Evolutionary conservation across 2,797 vertebrate genomes (phyloP), one percentile per base, ranked within the genome.

Genomic region (Lepidocolaptes lacrymiger): DNA sequence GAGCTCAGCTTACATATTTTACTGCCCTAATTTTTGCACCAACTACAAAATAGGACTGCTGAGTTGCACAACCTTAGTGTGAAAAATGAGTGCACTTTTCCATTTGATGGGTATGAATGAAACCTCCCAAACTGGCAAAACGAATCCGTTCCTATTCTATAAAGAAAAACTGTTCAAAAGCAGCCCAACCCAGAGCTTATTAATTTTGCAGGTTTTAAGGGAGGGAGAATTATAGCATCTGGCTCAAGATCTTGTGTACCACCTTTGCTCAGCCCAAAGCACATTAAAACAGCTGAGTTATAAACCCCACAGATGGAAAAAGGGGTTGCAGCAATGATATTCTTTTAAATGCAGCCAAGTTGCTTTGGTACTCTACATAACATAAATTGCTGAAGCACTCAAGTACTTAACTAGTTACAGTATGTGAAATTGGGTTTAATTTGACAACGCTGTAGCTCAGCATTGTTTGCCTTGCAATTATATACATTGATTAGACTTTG

Each of bases 391-490:
- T 83, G 85, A 91, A 89, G 56, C 80, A 94, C 56, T 96, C 77
- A 81, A 95, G 74, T 94, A 93, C 91, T 93, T 94, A 93, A 87
- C 80, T 87, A 85, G 83, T 89, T 96, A 95, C 72, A 89, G 79
- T 88, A 95, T 85, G 77, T 64, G 58, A 95, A 96, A 93, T 43
- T 83, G 17, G 54, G 62, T 95, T 96, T 95, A 95, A 94, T 92
- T 95, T 96, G 94, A 95, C 91, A 95, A 73, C 2, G 9, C 32
- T 82, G 86, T 95, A 91, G 88, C 86, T 95, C 93, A 96, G 88
- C 73, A 89, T 96, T 96, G 93, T 96, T 96, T 97, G 91, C 72
- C 51, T 96, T 95, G 84, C 86, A 96, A 96, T 95, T 95, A 88
- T 94, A 88, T 92, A 75, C 90, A 92, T 97, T 95, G 95, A 95